Evolutionary conservation across 2,797 vertebrate species (phyloP), one percentile per base, ranked within the genome.

Genomic region (Mus spretus): DNA sequence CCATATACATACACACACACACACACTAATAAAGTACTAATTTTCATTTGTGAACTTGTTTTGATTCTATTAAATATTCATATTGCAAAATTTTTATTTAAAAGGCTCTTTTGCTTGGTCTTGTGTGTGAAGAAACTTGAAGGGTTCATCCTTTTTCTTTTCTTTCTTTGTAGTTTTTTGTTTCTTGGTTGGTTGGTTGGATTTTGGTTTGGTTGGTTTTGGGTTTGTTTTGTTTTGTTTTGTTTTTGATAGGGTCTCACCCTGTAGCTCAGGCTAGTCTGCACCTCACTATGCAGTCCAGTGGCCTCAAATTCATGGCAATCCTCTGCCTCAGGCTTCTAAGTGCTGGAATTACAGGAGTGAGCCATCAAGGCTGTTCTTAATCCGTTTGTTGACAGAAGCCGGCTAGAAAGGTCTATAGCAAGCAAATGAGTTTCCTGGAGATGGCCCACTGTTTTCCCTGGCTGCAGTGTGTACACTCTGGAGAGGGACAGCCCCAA

Each of bases 31-130:
- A 53, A 34, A 75, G 12, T 53, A 74, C 37, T 85, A 79, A 77
- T 70, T 94, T 94, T 89, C 59, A 78, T 47, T 80, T 59, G 74
- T 13, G 19, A 74, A 61, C 81, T 86, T 81, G 7, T 72, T 63
- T 96, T 40, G 28, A 74, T 63, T 95, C 61, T 90, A 53, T 44
- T 65, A 89, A 63, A n/a, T 31, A 70, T 80, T 84, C 70, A 57
- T 98, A 99, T 99, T 99, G 99, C 98, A 0, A 99, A 99, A 96
- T 99, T 99, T 97, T 98, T 97, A 96, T 99, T 99, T 95, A 99
- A 98, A 96, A 98, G 98, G 97, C 99, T 99, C 98, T 99, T 99
- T 98, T 88, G 99, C 98, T 97, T 99, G 99, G 99, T 97, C 99
- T 99, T 99, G 99, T 87, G 74, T 40, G 99, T 99, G 98, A 99